phyloP scores from a whole-genome alignment of 2,888 invertebrate species.

The Caenorhabditis doughertyi region DNA sequence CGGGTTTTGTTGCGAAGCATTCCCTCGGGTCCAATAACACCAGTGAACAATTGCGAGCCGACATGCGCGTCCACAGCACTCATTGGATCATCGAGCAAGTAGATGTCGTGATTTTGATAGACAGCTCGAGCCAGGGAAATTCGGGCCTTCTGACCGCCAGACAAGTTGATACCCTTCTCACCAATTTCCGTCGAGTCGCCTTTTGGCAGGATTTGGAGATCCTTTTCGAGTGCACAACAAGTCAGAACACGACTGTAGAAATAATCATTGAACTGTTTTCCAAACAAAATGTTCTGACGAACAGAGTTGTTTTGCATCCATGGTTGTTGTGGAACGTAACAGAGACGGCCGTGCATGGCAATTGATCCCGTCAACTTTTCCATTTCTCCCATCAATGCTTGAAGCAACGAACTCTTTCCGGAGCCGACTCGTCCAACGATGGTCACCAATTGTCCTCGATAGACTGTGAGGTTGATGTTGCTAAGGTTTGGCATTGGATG shows the following conservation, averaged over 20 bases:
- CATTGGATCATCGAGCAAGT: slow-evolving; percentile 94
- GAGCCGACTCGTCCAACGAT: slow-evolving; percentile 78
- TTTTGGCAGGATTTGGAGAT: slow-evolving; percentile 72
- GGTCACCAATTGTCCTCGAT: slow-evolving; percentile 74
- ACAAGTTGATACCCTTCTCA: slow-evolving; percentile 82
- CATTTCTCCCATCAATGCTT: slow-evolving; percentile 88
- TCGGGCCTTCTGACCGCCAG: slow-evolving; percentile 85
- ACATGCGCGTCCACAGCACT: slow-evolving; percentile 98
- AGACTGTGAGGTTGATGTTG: slow-evolving; percentile 86
- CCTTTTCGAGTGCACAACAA: slow-evolving; percentile 76
- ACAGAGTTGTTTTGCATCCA: slow-evolving; percentile 98
- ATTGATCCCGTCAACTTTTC: slow-evolving; percentile 70
- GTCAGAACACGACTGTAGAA: slow-evolving; percentile 79
- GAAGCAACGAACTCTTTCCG: slow-evolving; percentile 86
- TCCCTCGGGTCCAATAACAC: slow-evolving; percentile 81
- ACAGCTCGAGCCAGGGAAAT: slow-evolving; percentile 94
- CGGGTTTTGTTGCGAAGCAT: slow-evolving; percentile 87
- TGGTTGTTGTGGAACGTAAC: slow-evolving; percentile 95
- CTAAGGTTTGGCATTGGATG: slow-evolving; percentile 34
- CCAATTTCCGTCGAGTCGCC: slow-evolving; percentile 81
- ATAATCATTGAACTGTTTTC: slow-evolving; percentile 76
- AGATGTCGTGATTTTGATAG: slow-evolving; percentile 92
- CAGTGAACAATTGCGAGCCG: slow-evolving; percentile 89
- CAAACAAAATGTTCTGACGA: slow-evolving; percentile 91
- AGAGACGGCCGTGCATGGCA: slow-evolving; percentile 85